Evolutionary conservation across 2,888 invertebrate species (phyloP).

Genomic region (Isotomurus palustris): DNA sequence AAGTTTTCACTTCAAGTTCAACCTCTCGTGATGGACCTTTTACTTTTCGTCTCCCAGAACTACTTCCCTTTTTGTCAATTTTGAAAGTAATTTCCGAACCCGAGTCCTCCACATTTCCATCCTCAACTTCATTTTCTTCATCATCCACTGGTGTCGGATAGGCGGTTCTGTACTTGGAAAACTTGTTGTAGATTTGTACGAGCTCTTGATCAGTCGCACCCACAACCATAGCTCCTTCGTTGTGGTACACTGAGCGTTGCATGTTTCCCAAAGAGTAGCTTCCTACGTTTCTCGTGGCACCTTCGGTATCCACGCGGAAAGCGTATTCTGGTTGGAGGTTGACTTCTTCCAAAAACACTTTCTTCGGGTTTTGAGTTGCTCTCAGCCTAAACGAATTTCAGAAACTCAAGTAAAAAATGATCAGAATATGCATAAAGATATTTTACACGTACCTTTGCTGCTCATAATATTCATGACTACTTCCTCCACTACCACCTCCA

Average conservation of each 20-base stretch:
- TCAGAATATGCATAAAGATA: too few species aligned
- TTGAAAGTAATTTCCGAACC: too few species aligned
- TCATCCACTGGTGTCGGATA: conserved; percentile 11
- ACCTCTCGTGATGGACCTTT: neutral
- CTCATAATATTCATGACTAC: conserved; percentile 14
- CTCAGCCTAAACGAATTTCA: conserved; percentile 16
- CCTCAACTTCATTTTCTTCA: too few species aligned
- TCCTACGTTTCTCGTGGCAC: conserved; percentile 14
- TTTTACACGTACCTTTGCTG: conserved; percentile 22
- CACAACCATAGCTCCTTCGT: conserved; percentile 19
- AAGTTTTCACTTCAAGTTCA: conserved; percentile 5
- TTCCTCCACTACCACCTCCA: neutral
- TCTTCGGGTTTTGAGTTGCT: conserved; percentile 27
- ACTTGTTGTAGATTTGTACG: conserved; percentile 15
- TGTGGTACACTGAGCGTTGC: conserved; percentile 24
- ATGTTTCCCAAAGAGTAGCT: conserved; percentile 16
- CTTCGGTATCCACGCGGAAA: conserved; percentile 35
- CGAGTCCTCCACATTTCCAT: too few species aligned
- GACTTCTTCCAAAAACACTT: conserved; percentile 39
- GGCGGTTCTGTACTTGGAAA: conserved; percentile 18
- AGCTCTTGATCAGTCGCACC: conserved; percentile 36
- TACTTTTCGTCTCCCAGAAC: conserved; percentile 1
- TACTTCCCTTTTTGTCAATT: neutral
- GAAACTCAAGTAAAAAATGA: conserved; percentile 2
- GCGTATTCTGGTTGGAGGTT: conserved; percentile 33